Evolutionary conservation across 2,888 invertebrate genomes (phyloP), one percentile per base, ranked within the genome.

Genomic region (Danaus chrysippus): DNA sequence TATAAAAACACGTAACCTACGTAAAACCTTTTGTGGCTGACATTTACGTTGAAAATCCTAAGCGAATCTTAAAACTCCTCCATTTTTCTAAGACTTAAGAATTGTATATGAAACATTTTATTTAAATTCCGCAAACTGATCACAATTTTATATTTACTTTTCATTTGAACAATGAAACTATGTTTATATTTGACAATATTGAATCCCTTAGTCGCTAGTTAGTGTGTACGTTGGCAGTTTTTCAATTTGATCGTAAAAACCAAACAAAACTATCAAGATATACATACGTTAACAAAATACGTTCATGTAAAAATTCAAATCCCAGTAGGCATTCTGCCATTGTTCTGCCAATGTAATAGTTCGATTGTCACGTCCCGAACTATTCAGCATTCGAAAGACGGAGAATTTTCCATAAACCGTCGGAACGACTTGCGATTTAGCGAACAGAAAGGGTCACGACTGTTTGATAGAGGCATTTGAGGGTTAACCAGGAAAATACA

Each of bases 391-490:
- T 64, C 43, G 58, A 56, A 70, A 72, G 73, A 76, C 73, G 73
- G 72, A 68, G 76, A 72, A 75, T 76, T 74, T 70, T 75, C 70
- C 70, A 71, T 76, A 75, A 73, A 74, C 75, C 75, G 75, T 72
- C 76, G 69, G 76, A 83, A 86, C 83, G 74, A 78, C 78, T 76
- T 75, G 83, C 84, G 81, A 87, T 87, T 82, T 79, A 71, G 75
- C 73, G 72, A 77, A 87, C 86, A 86, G 72, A 74, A 76, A 82
- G 85, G 81, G 76, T 54, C 58, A 65, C 71, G 69, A 63, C 65
- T 67, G 67, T 72, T 70, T 69, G 65, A 71, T 66, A 64, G 61
- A 60, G 56, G 56, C 54, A 60, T 59, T 43, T 58, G 58, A 59
- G 63, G 67, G 59, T 56, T 59, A 57, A 63, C 53, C 56, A 19